phyloP scores from a whole-genome alignment of 2,113 vertebrate genomes.

The Apus apus region DNA sequence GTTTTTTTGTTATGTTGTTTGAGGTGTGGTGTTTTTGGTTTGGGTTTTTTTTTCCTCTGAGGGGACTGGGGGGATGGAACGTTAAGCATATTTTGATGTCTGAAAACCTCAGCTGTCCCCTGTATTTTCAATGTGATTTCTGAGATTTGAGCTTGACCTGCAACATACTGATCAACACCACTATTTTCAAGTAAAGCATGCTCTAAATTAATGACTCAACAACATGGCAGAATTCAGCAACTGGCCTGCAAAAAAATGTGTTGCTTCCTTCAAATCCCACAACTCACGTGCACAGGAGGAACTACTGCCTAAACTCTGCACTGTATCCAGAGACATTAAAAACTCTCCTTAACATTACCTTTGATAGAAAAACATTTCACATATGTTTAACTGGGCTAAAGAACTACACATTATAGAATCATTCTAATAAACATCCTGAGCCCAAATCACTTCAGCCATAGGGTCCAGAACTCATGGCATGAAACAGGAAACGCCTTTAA shows the following conservation, averaged over 20 bases:
- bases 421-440: not conserved
- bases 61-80: too few species aligned
- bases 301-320: not conserved
- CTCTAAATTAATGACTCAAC: not conserved
- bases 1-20: too few species aligned
- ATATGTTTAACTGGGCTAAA: not conserved
- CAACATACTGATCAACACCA: not conserved
- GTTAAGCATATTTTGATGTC: too few species aligned
- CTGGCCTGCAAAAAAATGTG: not conserved
- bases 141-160: not conserved
- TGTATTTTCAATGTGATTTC: not conserved
- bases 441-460: not conserved
- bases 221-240: not conserved
- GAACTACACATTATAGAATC: not conserved
- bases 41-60: too few species aligned
- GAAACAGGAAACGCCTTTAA: not conserved
- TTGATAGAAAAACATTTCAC: not conserved
- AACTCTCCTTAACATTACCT: not conserved
- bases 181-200: not conserved
- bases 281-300: not conserved
- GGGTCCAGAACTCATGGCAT: not conserved
- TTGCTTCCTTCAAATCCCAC: not conserved
- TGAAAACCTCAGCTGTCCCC: not conserved
- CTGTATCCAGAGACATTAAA: not conserved
- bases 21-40: too few species aligned